Conservation (phyloP, 53 echinoderm and acorn worm genomes). For the Astropecten irregularis region DNA sequence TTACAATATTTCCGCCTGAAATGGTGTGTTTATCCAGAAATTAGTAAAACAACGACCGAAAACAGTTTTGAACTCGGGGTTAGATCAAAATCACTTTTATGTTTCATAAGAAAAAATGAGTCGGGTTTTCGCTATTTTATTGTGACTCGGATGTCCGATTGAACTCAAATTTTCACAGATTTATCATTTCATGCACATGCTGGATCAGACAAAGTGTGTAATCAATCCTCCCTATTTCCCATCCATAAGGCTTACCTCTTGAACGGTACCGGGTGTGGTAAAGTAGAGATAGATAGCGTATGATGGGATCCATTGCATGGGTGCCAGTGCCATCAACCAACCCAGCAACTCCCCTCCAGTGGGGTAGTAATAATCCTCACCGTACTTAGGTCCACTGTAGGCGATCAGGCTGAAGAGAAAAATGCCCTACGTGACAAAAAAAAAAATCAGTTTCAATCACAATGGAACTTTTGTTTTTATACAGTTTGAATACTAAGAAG, state of each 20-base stretch:
- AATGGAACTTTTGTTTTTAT: background rate
- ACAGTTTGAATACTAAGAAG: background rate
- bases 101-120: too few relatives aligned
- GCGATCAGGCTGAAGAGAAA: slow-evolving; percentile 89
- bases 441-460: background rate
- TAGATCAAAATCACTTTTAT: too few relatives aligned
- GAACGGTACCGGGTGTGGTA: slow-evolving; percentile 75
- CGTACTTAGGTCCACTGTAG: slow-evolving; percentile 84
- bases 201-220: too few relatives aligned
- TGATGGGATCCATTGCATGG: slow-evolving; percentile 90
- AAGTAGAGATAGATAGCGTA: slow-evolving; percentile 85
- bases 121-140: too few relatives aligned
- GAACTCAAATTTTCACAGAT: too few relatives aligned
- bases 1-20: too few relatives aligned
- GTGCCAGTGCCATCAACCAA: slow-evolving; percentile 92
- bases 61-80: too few relatives aligned
- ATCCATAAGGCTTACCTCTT: slow-evolving; percentile 86
- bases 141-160: too few relatives aligned
- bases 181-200: too few relatives aligned
- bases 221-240: background rate
- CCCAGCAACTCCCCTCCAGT: slow-evolving; percentile 84
- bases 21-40: too few relatives aligned
- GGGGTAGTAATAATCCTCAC: slow-evolving; percentile 79
- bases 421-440: slow-evolving; percentile 65
- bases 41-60: too few relatives aligned